Base-by-base conservation (phyloP, 2,113 vertebrate genomes). In the Gobiocypris rarus region DNA sequence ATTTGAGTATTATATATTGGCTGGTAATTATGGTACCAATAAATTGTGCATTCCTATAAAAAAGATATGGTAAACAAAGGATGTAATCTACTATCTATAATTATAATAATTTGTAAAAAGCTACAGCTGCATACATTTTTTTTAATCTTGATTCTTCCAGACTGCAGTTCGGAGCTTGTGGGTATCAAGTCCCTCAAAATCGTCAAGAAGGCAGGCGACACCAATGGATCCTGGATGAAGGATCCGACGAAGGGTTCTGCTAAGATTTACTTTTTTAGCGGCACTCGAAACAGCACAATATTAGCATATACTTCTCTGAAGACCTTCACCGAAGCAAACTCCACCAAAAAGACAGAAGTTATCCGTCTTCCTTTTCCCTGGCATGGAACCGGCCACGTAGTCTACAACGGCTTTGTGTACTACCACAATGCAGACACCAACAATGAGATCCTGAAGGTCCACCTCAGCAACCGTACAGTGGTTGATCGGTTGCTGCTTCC, bases 161-260 rank as follows among this genome's bases (percentile, higher is more conserved):
- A 96, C 81, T 99, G 98, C 91, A 92, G 92, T 85, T 89, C 87
- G 0, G 81, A 93, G 85, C 89, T 99, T 77, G 91, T 86, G 74
- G 90, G 95, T 59, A 93, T 99, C 84, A 96, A 95, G 92, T 99
- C 97, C 11, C 90, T 98, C 65, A 99, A 98, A 92, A 93, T 98
- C 56, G 94, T 98, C 67, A 97, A 96, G 93, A 97, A 93, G 90
- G 90, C 91, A 9, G 93, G 93, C 79, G 94, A 95, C 4, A 67
- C 80, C 5, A 76, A 92, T 0, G 97, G 98, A 4, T 95, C 95
- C 86, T 99, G 97, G 98, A 94, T 98, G 93, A 97, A 95, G 91
- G 96, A 98, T 86, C 93, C 94, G 7, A 92, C 89, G 15, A 92
- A 93, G 78, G 91, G 93, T 28, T 96, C 96, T 15, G 3, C 88